Percentiles rank a stretch among this genome's conserved stretches.
Evolutionary conservation across 2,797 vertebrate genomes (phyloP).

Genomic region (Sebastolobus alascanus): DNA sequence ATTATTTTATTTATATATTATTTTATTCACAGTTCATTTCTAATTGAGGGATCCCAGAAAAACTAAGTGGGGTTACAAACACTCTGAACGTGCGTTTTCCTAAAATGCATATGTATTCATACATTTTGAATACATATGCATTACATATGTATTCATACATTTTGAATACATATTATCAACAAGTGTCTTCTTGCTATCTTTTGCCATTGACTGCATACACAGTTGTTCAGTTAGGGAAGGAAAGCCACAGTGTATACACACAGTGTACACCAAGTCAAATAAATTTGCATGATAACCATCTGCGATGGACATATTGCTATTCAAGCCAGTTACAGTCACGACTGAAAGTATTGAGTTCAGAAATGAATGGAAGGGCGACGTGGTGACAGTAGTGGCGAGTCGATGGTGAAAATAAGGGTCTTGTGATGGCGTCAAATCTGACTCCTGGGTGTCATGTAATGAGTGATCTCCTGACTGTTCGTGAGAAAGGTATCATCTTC

Average conservation of each 20-base stretch:
- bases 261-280: slow-evolving; percentile 11
- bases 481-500: slow-evolving; percentile 54
- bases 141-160: neutral
- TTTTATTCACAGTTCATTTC: neutral
- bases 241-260: neutral
- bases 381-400: neutral
- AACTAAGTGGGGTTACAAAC: neutral
- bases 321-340: neutral
- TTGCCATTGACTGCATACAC: neutral
- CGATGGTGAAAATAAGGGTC: neutral
- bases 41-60: neutral
- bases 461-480: slow-evolving; percentile 60
- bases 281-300: slow-evolving; percentile 64
- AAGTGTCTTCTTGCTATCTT: neutral
- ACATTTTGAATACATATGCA: neutral
- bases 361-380: neutral
- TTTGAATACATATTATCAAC: neutral
- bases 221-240: slow-evolving; percentile 28
- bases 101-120: no score
- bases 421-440: slow-evolving; percentile 42
- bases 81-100: neutral
- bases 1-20: neutral
- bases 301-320: slow-evolving; percentile 4
- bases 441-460: slow-evolving; percentile 23
- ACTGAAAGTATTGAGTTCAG: neutral